Base-by-base conservation (phyloP, 2,113 vertebrate species). In the Xenus cinereus region DNA sequence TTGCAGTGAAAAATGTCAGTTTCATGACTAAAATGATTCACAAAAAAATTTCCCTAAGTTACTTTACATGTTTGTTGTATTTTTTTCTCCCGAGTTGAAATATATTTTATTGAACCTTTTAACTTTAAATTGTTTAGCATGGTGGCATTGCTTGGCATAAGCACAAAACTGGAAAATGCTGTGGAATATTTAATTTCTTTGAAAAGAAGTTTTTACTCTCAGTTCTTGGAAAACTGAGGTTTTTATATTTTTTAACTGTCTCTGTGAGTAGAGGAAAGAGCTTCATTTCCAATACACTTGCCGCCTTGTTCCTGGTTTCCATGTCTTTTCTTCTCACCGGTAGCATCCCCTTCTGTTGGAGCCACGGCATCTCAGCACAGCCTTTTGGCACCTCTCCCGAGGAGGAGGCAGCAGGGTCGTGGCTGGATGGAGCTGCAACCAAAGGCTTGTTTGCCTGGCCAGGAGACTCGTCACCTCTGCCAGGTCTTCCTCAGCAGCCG, bases 381-480 rank as follows among this genome's bases (percentile, higher is more conserved):
- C 41, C 26, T 8, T 12, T 12, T 14, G 28, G 53, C 41, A 33
- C 12, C 45, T n/a, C 73, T 81, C 5, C 59, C 50, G 3, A 30
- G 27, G 59, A 45, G 7, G 37, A 28, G 28, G 28, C 41, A 39
- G 28, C 45, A 39, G 60, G 46, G 20, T 21, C 60, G 17, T 26
- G 45, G 45, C 67, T 59, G 15, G 23, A n/a, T n/a, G 46, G 75
- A 54, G 46, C 24, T 32, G 28, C 5, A 4, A 3, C 5, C 4
- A 24, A 45, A 26, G 67, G 12, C 16, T 24, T 50, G 20, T 30
- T 57, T 85, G 39, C 9, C 46, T 56, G 46, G 12, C 45, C 21
- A 22, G 27, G 24, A 1, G 0, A 2, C 9, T 24, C n/a, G 37
- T 35, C 37, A 22, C 7, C 17, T 59, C 13, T 17, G 4, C 26